Evolutionary conservation across 1,140 invertebrate species (phyloP).

Genomic region (Drosophila littoralis): DNA sequence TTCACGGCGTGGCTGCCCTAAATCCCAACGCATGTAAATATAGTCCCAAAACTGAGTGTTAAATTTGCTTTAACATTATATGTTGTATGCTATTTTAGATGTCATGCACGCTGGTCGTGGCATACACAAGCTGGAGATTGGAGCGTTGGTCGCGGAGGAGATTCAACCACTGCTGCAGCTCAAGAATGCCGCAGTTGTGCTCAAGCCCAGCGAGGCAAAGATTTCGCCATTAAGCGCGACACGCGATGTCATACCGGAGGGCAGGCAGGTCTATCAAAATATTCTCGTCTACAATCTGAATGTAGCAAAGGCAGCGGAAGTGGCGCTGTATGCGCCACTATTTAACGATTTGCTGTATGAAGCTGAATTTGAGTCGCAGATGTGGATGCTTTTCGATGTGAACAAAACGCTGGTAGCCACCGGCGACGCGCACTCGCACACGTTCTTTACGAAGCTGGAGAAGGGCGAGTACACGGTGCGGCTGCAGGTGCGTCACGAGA

Average conservation of each 20-base stretch:
- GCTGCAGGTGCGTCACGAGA: conserved; percentile 95
- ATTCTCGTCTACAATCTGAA: conserved; percentile 94
- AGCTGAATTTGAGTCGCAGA: conserved; percentile 96
- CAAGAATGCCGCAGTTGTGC: conserved; percentile 91
- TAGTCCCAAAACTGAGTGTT: accelerated
- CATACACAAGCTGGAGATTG: conserved; percentile 90
- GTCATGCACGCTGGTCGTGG: conserved; percentile 91
- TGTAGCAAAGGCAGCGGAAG: conserved; percentile 92
- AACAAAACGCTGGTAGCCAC: conserved; percentile 94
- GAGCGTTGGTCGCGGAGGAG: conserved; percentile 91
- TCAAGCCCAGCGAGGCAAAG: conserved; percentile 92
- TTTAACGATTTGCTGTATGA: conserved; percentile 96
- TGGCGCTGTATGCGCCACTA: conserved; percentile 88
- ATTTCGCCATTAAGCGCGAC: conserved; percentile 88
- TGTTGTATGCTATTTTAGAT: conserved; percentile 45
- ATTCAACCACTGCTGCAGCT: conserved; percentile 90
- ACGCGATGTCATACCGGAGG: conserved; percentile 94
- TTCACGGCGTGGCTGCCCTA: conserved; percentile 92
- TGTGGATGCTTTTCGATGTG: conserved; percentile 98
- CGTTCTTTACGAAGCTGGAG: conserved; percentile 91
- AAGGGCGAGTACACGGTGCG: conserved; percentile 97
- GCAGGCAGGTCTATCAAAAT: conserved; percentile 95
- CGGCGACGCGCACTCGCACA: conserved; percentile 97
- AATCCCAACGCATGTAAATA: conserved; percentile 85
- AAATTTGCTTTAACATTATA: neutral